Evolutionary conservation across 2,888 invertebrate genomes (phyloP), one percentile per base, ranked within the genome.

Genomic region (Suillia variegata): DNA sequence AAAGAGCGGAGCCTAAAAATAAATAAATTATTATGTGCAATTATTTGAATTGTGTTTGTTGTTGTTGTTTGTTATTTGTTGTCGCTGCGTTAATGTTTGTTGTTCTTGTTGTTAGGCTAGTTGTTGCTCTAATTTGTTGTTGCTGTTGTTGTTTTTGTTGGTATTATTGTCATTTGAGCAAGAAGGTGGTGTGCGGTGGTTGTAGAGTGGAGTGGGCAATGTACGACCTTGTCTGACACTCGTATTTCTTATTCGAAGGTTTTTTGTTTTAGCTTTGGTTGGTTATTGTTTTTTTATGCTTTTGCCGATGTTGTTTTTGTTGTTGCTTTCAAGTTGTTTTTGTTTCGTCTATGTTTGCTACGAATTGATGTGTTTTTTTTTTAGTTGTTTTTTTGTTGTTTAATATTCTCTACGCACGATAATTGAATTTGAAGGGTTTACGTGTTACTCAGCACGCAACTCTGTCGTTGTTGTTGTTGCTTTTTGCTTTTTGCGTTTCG

Each of bases 151-250:
- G 45, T 45, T 45, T 17, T 45, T 45, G 6, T 13, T 45, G 45
- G 6, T 18, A 17, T 13, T 38, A 45, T 45, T 45, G 17, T 4
- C 18, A 20, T 38, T 31, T n/a, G n/a, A n/a, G n/a, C n/a, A n/a
- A n/a, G 38, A 13, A n/a, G 6, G 10, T 38, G 38, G 4, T 13
- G 38, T 38, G 38, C 38, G 10, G 38, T 38, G 6, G 10, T 5
- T n/a, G 4, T n/a, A 31, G 6, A 31, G 12, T 38, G 15, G 20
- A 20, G 45, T 45, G 45, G 38, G 45, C 45, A 45, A 45, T 45
- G 45, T 45, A 45, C 45, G 45, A 45, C 45, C 45, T 45, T 45
- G 45, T 45, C 20, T 45, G 45, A 13, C 38, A 17, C 4, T 17
- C 17, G 5, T 8, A n/a, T 20, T 45, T 45, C 45, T 17, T 45